phyloP scores from a whole-genome alignment of 2,888 invertebrate species.

The Lycaena phlaeas region DNA sequence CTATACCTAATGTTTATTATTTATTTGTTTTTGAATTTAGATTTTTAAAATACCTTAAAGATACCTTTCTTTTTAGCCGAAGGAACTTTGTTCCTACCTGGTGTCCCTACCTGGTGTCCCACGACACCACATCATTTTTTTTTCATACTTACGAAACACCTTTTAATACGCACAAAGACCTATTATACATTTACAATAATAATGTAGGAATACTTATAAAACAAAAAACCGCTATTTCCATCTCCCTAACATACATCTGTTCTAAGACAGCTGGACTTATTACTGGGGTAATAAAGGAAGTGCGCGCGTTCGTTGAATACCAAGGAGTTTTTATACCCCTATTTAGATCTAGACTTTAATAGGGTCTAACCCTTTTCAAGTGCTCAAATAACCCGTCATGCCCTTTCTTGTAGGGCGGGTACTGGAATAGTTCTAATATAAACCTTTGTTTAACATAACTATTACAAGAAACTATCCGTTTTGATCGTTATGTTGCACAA shows the following conservation, averaged over 20 bases:
- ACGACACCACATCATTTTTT: no score
- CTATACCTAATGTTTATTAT: no score
- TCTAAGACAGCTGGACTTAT: constrained; percentile 44
- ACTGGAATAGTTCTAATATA: not conserved
- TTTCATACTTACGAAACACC: no score
- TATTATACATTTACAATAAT: no score
- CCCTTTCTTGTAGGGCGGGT: not conserved
- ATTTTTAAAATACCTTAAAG: no score
- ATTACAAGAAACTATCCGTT: not conserved
- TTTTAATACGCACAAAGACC: no score
- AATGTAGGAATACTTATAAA: not conserved
- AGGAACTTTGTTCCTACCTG: no score
- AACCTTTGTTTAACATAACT: not conserved
- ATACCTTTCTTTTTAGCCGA: no score
- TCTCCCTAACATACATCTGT: constrained; percentile 29
- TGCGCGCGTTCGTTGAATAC: constrained; percentile 34
- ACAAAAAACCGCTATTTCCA: not conserved
- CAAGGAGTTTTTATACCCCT: constrained; percentile 26
- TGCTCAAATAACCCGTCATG: not conserved
- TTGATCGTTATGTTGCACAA: not conserved
- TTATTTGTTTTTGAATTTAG: no score
- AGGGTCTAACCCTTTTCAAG: not conserved
- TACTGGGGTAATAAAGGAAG: constrained; percentile 45
- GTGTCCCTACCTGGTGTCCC: no score
- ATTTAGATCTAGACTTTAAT: constrained; percentile 22